Evolutionary conservation across 2,888 invertebrate species (phyloP).

Genomic region (Drosophila meridiana): DNA sequence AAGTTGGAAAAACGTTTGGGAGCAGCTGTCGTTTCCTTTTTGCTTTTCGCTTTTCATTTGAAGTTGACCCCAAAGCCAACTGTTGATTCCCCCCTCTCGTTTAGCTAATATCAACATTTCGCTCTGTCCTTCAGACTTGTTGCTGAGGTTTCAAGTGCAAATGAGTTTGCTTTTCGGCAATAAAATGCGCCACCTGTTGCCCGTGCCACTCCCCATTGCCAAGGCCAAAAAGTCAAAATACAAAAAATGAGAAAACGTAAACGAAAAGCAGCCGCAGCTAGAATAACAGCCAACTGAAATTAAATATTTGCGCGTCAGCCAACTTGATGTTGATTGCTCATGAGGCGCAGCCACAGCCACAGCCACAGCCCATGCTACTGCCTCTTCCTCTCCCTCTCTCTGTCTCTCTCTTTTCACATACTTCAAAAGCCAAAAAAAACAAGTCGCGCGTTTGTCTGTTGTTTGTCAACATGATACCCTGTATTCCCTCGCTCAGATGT

Average conservation of each 20-base stretch:
- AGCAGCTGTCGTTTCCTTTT: slow-evolving; percentile 12
- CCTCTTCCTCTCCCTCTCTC: not conserved
- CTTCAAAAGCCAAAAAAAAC: slow-evolving; percentile 17
- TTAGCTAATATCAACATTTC: slow-evolving; percentile 67
- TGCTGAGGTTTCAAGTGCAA: slow-evolving; percentile 68
- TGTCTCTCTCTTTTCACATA: not conserved
- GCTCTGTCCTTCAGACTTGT: slow-evolving; percentile 45
- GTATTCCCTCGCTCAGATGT: slow-evolving; percentile 2
- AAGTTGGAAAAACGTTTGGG: slow-evolving; percentile 49
- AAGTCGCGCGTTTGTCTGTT: slow-evolving; percentile 8
- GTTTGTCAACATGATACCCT: slow-evolving; percentile 43
- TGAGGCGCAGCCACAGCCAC: slow-evolving; percentile 13
- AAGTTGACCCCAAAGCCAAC: slow-evolving; percentile 55
- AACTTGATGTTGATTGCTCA: slow-evolving; percentile 62
- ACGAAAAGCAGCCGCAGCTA: slow-evolving; percentile 38
- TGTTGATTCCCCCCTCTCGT: slow-evolving; percentile 36
- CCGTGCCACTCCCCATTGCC: not conserved
- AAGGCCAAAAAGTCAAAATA: slow-evolving; percentile 14
- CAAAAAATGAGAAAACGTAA: not conserved
- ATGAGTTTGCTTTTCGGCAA: slow-evolving; percentile 68
- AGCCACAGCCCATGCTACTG: not conserved
- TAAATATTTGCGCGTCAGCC: slow-evolving; percentile 65
- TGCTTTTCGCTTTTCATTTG: slow-evolving; percentile 23
- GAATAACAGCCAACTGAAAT: slow-evolving; percentile 60
- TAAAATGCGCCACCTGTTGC: slow-evolving; percentile 70